Base-by-base conservation (phyloP, 1,140 invertebrate genomes). In the Drosophila suzukii region DNA sequence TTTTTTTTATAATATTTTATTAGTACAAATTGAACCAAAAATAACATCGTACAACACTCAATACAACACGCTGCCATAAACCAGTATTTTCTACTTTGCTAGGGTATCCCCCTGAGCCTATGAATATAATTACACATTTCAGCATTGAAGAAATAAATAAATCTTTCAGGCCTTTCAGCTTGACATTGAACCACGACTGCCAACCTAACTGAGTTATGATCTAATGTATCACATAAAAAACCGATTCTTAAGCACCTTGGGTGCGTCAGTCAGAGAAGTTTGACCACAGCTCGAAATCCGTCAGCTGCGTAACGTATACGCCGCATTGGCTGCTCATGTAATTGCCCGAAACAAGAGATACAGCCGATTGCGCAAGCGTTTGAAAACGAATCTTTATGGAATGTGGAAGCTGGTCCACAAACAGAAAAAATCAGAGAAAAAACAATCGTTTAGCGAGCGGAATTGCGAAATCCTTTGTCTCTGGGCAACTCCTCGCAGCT, bases 401-500 rank as follows among this genome's bases (percentile, higher is more conserved):
- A 86, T 86, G 75, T 55, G 62, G 61, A 63, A 36, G 66, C 60
- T 65, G 60, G 44, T 51, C 15, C 36, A 11, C 56, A 59, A 53
- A 13, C 50, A 34, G 27, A 15, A 11, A 11, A 7, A 30, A 3
- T 34, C 34, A n/a, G 27, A 27, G 12, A 44, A 65, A n/a, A 58
- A 34, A 58, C 36, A 72, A 71, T 43, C 68, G 44, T 72, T 72
- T 72, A 72, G 65, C 36, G 51, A 50, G 44, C 65, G 20, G 8
- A 36, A 68, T 70, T 57, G 53, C 68, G 54, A 72, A 72, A 72
- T 72, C 57, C 70, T 68, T 84, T 67, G 59, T 75, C 57, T 71
- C 46, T 56, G 47, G 36, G 50, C 59, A 53, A 55, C 73, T 75
- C 65, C 61, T 81, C 61, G 43, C 76, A 73, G 84, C 73, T 88